Percentiles rank a stretch among this genome's conserved stretches.
phyloP scores from a whole-genome alignment of 2,888 invertebrate genomes.

The Resseliella maxima region DNA sequence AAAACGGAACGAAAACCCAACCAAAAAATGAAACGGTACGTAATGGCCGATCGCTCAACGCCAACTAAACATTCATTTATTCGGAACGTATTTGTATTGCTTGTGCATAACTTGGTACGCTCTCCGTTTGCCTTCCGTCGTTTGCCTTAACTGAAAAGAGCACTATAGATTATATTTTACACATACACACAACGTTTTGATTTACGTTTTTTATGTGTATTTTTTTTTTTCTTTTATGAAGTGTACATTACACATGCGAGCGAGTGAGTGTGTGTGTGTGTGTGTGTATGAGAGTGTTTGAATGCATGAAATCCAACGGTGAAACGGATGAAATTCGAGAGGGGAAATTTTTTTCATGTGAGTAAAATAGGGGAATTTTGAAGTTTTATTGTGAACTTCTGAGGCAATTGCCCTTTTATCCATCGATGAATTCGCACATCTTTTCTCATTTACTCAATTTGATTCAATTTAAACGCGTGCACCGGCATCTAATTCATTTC shows the following conservation, averaged over 20 bases:
- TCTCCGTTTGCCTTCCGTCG: background rate
- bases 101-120: background rate
- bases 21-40: constrained; percentile 44
- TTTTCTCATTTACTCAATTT: constrained; percentile 39
- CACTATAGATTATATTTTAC: background rate
- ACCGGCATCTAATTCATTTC: background rate
- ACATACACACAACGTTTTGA: background rate
- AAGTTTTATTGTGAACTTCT: background rate
- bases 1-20: background rate
- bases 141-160: background rate
- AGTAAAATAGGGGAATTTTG: constrained; percentile 16
- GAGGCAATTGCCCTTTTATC: background rate
- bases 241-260: background rate
- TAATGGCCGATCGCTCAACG: constrained; percentile 48
- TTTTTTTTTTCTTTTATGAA: background rate
- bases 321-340: background rate
- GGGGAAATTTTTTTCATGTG: background rate
- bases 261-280: background rate
- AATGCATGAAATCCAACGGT: background rate
- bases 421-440: background rate
- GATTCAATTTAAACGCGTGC: background rate
- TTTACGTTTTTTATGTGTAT: background rate
- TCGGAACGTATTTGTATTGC: background rate
- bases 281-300: background rate
- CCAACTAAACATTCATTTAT: constrained; percentile 30